Evolutionary conservation across 2,888 invertebrate genomes (phyloP), one percentile per base, ranked within the genome.

Genomic region (Acanthosepion esculentum): DNA sequence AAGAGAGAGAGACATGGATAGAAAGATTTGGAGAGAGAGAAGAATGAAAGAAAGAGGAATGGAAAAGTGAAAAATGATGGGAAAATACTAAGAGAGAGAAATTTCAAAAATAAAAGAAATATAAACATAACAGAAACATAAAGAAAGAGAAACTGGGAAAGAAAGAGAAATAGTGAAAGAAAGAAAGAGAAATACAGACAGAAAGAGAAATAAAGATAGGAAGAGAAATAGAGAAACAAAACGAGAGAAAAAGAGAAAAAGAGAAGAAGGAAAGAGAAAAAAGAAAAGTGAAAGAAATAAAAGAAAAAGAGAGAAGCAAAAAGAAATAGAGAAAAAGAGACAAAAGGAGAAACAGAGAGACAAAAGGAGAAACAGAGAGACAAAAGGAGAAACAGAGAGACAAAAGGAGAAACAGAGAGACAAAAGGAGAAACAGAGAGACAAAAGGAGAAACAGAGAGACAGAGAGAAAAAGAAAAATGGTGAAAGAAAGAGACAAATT

Each of bases 141-240:
- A 26, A 7, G 64, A 26, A 26, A 64, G 26, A 64, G 64, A 64
- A n/a, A 78, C 0, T 4, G 78, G 3, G n/a, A 78, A 12, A n/a
- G 1, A 33, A 3, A 78, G n/a, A n/a, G n/a, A 15, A 12, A 12
- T 2, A 78, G 12, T n/a, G 15, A 78, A 4, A n/a, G 78, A 78
- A n/a, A 4, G 78, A n/a, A 4, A 78, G n/a, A n/a, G 12, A n/a
- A 0, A n/a, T 1, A 8, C 0, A 78, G 8, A n/a, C n/a, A n/a
- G 78, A 78, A n/a, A n/a, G 78, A 15, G 7, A n/a, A 0, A 23
- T 4, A 64, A 29, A 64, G 2, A 29, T 29, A 64, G 26, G 0
- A 5, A 64, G 26, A 64, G 3, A 8, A 4, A 26, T 8, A n/a
- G 10, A 78, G 78, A 78, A n/a, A 78, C n/a, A n/a, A n/a, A n/a